Conservation (phyloP, 2,113 vertebrate species). For the Lagopus muta region DNA sequence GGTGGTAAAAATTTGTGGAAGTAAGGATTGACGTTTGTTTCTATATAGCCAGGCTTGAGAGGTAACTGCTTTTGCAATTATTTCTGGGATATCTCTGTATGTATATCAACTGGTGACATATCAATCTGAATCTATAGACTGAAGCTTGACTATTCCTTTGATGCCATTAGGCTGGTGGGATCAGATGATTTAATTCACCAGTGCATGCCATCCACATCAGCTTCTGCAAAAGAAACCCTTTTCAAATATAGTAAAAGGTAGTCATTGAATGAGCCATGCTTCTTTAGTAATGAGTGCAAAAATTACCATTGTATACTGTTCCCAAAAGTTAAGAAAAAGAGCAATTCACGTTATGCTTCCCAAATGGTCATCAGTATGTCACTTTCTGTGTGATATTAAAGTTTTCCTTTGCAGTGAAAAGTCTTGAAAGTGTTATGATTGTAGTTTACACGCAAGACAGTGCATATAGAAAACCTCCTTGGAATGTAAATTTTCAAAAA, state of each 20-base stretch:
- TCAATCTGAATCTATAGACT: not conserved
- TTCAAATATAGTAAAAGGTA: not conserved
- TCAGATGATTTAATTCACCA: not conserved
- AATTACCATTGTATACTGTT: not conserved
- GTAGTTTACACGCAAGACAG: not conserved
- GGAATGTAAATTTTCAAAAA: not conserved
- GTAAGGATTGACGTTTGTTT: not conserved
- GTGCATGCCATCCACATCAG: not conserved
- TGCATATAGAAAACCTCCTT: not conserved
- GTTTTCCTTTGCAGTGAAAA: not conserved
- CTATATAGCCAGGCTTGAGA: not conserved
- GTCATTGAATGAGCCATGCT: not conserved
- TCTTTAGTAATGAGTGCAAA: not conserved
- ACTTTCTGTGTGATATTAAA: not conserved
- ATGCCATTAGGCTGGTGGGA: not conserved
- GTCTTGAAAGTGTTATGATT: not conserved
- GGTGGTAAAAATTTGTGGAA: not conserved
- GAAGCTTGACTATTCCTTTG: not conserved
- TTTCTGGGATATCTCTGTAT: not conserved
- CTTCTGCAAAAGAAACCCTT: not conserved
- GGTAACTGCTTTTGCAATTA: not conserved
- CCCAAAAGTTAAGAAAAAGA: not conserved
- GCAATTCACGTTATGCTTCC: not conserved
- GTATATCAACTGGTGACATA: not conserved
- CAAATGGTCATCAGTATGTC: not conserved